Evolutionary conservation across 2,113 vertebrate genomes (phyloP).

Genomic region (Andinoacara biseriatus): DNA sequence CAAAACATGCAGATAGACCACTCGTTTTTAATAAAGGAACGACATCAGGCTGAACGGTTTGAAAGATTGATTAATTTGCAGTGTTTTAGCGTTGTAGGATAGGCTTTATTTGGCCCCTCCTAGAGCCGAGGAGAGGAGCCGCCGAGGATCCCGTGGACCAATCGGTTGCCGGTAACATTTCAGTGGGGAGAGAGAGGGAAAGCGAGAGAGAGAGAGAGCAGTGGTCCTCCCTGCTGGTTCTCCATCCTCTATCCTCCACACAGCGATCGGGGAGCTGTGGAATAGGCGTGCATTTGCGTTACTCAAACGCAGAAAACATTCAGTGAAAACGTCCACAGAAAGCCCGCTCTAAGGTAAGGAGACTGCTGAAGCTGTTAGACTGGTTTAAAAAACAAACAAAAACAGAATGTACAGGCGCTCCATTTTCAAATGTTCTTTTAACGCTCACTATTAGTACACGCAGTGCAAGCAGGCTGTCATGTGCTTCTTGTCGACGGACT

Average conservation of each 20-base stretch:
- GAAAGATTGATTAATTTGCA: conserved; percentile 3
- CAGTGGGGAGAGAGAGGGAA: conserved; percentile 61
- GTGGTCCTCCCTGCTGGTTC: conserved; percentile 54
- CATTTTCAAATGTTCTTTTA: conserved; percentile 3
- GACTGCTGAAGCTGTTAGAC: background rate
- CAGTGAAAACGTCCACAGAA: conserved; percentile 22
- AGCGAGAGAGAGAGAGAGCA: conserved; percentile 50
- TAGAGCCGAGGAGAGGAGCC: conserved; percentile 47
- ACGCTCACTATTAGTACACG: conserved; percentile 5
- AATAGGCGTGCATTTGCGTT: conserved; percentile 70
- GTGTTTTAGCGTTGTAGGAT: background rate
- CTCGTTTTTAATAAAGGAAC: background rate
- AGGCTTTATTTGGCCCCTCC: conserved; percentile 68
- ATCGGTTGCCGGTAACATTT: conserved; percentile 70
- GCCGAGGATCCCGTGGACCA: conserved; percentile 70
- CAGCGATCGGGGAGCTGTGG: conserved; percentile 65
- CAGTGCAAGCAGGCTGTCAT: conserved; percentile 4
- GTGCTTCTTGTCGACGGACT: conserved; percentile 17
- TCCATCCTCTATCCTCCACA: conserved; percentile 53
- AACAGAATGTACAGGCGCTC: conserved; percentile 23
- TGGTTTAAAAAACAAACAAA: background rate
- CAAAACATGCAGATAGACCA: background rate
- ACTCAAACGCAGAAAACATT: conserved; percentile 18
- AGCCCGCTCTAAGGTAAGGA: conserved; percentile 67
- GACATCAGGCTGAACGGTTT: background rate